Base-by-base conservation (phyloP, 2,113 vertebrate genomes). In the Pavo muticus region DNA sequence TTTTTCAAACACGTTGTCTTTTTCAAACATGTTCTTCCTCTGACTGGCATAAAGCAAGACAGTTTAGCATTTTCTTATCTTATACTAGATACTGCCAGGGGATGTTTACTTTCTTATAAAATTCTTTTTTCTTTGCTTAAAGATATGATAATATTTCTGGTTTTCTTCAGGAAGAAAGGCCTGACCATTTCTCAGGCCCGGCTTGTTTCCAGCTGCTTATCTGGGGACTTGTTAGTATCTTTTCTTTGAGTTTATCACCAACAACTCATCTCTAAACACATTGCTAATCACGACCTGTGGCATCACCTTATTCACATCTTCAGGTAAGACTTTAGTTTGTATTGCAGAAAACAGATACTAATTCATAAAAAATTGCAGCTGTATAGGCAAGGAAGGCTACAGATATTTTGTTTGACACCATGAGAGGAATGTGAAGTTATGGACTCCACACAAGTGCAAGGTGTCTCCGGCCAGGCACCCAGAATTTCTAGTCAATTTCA, bases 401-500 rank as follows among this genome's bases (percentile, higher is more conserved):
- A 67, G 64, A 50, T 71, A 40, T 44, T 92, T 88, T 78, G 20
- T 68, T 35, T 72, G 69, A 64, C 18, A 39, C 29, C 32, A 23
- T 0, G 0, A 68, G 39, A 90, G 1, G 1, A 11, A 11, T 70
- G 5, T 80, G 69, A 81, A 63, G 13, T 82, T 42, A 40, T 0
- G 5, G 79, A 83, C 65, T 88, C 35, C 57, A 5, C 61, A 61
- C 30, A 63, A 61, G 39, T 87, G 13, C 56, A 78, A 68, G 13
- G 14, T 75, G 57, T 73, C 77, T 91, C 47, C 70, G 84, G 39
- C 17, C 44, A 84, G 35, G 14, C 70, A 72, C 27, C 11, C 30
- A 89, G 59, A 89, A 87, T 84, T 89, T 91, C 32, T 72, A 44
- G 29, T 88, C 39, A 8, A 8, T 70, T 92, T 83, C 82, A 86